These are phyloP conservation scores for Corvus hawaiiensis DNA, from an alignment of 2,113 vertebrate genomes.

Conservation along the genomic window DNA sequence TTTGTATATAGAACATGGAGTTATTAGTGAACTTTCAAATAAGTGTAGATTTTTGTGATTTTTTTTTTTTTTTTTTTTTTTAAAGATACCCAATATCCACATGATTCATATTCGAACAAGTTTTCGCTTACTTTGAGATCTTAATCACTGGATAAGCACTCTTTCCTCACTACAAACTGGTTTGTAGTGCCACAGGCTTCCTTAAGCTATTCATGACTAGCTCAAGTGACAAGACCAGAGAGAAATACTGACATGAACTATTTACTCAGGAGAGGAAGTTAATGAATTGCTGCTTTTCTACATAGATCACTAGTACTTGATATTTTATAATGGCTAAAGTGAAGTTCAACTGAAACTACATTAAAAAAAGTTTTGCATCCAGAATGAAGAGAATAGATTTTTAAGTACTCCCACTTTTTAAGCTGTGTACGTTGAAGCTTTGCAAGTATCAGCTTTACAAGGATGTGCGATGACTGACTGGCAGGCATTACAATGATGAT, in stretches of 20 bases:
- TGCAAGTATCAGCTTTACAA: not conserved
- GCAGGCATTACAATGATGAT: not conserved
- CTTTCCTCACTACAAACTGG: not conserved
- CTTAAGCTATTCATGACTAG: not conserved
- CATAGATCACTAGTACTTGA: not conserved
- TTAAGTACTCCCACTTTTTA: not conserved
- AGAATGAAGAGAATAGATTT: not conserved
- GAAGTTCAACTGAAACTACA: not conserved
- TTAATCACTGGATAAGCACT: not conserved
- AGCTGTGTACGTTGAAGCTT: not conserved
- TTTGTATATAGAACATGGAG: not conserved
- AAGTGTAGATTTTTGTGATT: not conserved
- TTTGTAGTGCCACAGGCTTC: not conserved
- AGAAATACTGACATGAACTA: not conserved
- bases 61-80: not conserved
- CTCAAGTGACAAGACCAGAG: not conserved
- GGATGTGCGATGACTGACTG: not conserved
- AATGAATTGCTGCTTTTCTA: not conserved
- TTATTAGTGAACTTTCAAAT: not conserved
- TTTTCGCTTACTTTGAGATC: not conserved
- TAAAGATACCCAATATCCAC: not conserved
- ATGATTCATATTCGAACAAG: not conserved
- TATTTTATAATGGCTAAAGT: not conserved
- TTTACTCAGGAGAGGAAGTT: not conserved
- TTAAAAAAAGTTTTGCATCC: not conserved